Conservation (phyloP, 2,888 invertebrate species). For the Drosophila kanekoi region DNA sequence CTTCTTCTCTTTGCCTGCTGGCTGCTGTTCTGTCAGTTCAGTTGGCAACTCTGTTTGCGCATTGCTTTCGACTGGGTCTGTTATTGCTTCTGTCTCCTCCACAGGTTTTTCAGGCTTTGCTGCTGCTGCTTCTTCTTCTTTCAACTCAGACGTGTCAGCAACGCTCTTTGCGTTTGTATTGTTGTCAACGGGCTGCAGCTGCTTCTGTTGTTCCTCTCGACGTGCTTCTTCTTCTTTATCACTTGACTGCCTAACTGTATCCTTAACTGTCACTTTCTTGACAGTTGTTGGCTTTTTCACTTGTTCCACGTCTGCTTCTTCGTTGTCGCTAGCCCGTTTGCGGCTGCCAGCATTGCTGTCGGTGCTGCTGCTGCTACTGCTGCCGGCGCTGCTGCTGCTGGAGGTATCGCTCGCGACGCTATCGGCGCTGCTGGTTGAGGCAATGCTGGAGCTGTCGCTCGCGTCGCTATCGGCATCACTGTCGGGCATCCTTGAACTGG, state of each 20-base stretch:
- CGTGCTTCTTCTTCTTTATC: conserved; percentile 14
- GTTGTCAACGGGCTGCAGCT: conserved; percentile 8
- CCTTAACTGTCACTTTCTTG: conserved; percentile 5
- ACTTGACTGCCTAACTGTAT: conserved; percentile 12
- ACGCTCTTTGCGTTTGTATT: conserved; percentile 18
- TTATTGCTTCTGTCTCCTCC: not conserved
- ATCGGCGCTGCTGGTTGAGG: conserved; percentile 48
- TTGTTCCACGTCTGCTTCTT: conserved; percentile 27
- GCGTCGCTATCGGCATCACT: conserved; percentile 71
- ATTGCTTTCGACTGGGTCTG: conserved; percentile 3
- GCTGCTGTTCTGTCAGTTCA: conserved; percentile 4
- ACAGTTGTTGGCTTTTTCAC: not conserved
- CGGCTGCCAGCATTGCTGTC: conserved; percentile 37
- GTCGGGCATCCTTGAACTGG: conserved; percentile 61
- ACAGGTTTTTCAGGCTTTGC: conserved; percentile 10
- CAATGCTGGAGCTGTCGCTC: conserved; percentile 59
- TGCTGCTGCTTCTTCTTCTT: conserved; percentile 29
- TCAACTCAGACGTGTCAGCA: conserved; percentile 53
- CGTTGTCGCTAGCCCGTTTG: conserved; percentile 33
- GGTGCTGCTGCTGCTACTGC: conserved; percentile 38
- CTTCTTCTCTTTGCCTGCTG: not conserved
- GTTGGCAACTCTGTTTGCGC: conserved; percentile 11
- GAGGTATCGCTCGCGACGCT: conserved; percentile 61
- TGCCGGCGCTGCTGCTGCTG: conserved; percentile 37
- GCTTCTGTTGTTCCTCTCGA: not conserved